phyloP scores from a whole-genome alignment of 2,888 invertebrate genomes.

The Drosophila buzzatii region DNA sequence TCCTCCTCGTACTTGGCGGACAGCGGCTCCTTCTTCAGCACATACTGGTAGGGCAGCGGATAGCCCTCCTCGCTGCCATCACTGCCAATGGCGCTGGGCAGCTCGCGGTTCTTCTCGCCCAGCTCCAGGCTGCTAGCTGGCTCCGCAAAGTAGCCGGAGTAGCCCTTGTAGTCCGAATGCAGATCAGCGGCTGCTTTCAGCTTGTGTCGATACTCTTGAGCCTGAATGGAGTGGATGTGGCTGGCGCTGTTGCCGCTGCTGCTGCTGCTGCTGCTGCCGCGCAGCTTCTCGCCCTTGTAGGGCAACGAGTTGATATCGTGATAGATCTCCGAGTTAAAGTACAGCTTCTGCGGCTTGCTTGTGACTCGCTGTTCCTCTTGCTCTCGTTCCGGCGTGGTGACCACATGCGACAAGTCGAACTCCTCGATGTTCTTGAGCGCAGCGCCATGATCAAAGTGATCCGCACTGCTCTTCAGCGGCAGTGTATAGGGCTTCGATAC shows the following conservation, averaged over 20 bases:
- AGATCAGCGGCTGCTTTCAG: conserved; percentile 47
- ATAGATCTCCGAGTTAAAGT: conserved; percentile 84
- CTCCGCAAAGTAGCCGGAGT: conserved; percentile 82
- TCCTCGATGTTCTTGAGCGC: conserved; percentile 84
- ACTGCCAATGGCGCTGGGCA: conserved; percentile 31
- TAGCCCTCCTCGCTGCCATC: conserved; percentile 79
- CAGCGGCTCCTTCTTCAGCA: conserved; percentile 81
- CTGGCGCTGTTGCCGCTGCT: conserved; percentile 12
- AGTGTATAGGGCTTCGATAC: conserved; percentile 81
- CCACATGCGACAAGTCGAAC: conserved; percentile 83
- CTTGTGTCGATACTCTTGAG: conserved; percentile 70
- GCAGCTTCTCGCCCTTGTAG: conserved; percentile 79
- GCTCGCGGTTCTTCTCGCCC: conserved; percentile 44
- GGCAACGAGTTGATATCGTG: conserved; percentile 85
- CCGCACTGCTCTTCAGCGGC: conserved; percentile 67
- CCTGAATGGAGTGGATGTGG: conserved; percentile 30
- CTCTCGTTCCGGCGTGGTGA: conserved; percentile 70
- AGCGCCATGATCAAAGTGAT: conserved; percentile 84
- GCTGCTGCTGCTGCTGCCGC: conserved; percentile 30
- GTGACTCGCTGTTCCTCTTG: conserved; percentile 53
- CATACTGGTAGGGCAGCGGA: conserved; percentile 82
- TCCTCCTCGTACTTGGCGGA: conserved; percentile 75
- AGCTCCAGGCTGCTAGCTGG: conserved; percentile 64
- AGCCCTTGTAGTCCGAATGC: conserved; percentile 81
- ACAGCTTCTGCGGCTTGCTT: conserved; percentile 79